Evolutionary conservation across 2,797 vertebrate species (phyloP).

Genomic region (Danio jaintianensis): DNA sequence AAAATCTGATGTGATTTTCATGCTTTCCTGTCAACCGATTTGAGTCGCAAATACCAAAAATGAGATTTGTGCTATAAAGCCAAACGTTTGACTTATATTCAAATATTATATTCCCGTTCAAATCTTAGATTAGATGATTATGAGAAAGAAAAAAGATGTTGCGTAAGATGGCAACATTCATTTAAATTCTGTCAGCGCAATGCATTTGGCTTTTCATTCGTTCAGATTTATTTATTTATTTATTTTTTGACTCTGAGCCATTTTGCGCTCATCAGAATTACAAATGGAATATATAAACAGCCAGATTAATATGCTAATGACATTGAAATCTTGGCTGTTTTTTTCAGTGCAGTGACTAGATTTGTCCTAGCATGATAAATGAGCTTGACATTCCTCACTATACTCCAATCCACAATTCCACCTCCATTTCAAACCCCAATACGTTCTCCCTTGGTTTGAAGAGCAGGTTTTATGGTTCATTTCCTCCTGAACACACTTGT

Average conservation of each 20-base stretch:
- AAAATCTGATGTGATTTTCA: background rate
- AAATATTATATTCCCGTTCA: conserved; percentile 13
- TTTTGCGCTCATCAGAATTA: background rate
- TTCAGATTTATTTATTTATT: background rate
- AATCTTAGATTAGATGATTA: conserved; percentile 1
- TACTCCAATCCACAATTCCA: conserved; percentile 10
- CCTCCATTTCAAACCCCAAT: conserved; percentile 11
- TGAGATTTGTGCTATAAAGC: background rate
- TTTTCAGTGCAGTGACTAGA: background rate
- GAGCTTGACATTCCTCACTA: conserved; percentile 6
- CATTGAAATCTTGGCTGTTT: background rate
- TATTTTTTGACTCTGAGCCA: background rate
- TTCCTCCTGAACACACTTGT: conserved; percentile 1
- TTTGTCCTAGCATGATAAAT: conserved; percentile 10
- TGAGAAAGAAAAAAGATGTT: background rate
- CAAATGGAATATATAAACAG: conserved; percentile 20
- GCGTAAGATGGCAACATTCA: background rate
- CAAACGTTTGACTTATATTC: conserved; percentile 13
- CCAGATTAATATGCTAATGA: conserved; percentile 18
- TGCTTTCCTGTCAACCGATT: background rate
- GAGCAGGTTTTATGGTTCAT: conserved; percentile 5
- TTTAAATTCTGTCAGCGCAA: background rate
- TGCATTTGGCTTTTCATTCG: background rate
- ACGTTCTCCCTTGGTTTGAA: background rate
- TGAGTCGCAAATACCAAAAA: background rate